A percentile compares a stretch with the other conserved stretches of the same genome.
phyloP scores from a whole-genome alignment of 1,140 invertebrate genomes.

The Papilio machaon region DNA sequence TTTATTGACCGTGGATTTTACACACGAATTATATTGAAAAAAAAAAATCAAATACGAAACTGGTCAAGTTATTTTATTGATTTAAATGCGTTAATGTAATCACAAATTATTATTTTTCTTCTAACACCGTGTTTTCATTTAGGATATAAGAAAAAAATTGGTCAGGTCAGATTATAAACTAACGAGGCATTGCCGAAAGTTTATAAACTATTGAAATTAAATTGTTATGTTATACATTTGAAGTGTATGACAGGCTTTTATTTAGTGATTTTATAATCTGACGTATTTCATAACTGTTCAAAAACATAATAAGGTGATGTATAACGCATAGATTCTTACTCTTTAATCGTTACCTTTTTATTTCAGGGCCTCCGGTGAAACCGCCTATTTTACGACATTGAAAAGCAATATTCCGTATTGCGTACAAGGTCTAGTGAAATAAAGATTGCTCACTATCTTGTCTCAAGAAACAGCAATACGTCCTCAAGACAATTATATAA shows the following conservation, averaged over 20 bases:
- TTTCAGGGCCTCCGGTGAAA: constrained; percentile 65
- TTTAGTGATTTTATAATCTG: no score
- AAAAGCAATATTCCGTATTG: constrained; percentile 41
- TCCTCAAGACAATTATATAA: constrained; percentile 67
- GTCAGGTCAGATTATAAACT: no score
- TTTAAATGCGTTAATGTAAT: background rate
- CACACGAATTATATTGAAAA: background rate
- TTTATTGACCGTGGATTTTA: background rate
- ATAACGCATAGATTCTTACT: no score
- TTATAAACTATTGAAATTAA: no score
- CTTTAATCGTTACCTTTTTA: constrained; percentile 21
- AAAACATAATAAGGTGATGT: no score
- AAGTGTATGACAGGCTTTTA: no score
- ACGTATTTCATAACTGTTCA: no score
- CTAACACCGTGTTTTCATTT: no score
- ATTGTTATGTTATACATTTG: no score
- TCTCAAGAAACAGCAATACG: constrained; percentile 59
- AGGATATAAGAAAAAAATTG: no score
- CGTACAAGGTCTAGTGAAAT: constrained; percentile 27
- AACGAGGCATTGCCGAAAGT: no score
- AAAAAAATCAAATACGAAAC: background rate
- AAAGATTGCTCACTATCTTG: constrained; percentile 64
- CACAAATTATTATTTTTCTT: background rate
- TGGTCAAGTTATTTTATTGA: background rate
- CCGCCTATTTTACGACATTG: constrained; percentile 60